phyloP scores from a whole-genome alignment of 1,140 invertebrate species.

The Arctopsyche grandis region DNA sequence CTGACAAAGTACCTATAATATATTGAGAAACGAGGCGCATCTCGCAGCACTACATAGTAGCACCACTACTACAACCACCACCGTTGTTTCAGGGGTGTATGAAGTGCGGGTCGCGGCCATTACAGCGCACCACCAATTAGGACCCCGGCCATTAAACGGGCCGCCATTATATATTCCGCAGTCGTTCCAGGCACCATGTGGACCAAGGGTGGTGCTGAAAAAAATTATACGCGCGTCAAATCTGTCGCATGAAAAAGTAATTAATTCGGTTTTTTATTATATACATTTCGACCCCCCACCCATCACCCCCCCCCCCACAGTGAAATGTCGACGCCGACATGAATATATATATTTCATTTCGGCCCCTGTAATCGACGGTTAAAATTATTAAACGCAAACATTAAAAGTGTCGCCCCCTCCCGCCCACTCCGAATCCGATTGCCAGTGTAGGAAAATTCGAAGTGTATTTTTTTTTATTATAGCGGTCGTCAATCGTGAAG shows the following conservation, averaged over 20 bases:
- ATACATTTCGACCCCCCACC: background rate
- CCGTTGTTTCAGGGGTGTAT: background rate
- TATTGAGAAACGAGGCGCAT: too few relatives aligned
- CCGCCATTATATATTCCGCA: conserved; percentile 34
- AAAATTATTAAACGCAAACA: background rate
- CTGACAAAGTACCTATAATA: too few relatives aligned
- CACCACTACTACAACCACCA: too few relatives aligned
- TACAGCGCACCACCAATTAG: conserved; percentile 36
- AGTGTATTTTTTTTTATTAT: too few relatives aligned
- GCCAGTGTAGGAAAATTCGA: too few relatives aligned
- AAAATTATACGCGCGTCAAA: conserved; percentile 9
- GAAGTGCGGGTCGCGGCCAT: conserved; percentile 4
- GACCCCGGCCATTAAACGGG: conserved; percentile 23
- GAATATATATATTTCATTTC: conserved; percentile 29
- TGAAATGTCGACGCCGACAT: background rate
- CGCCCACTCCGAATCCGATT: too few relatives aligned
- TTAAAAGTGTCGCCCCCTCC: too few relatives aligned
- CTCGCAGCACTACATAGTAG: too few relatives aligned
- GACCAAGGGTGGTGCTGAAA: background rate
- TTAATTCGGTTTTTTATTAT: conserved; percentile 24
- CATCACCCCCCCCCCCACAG: background rate
- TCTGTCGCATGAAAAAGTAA: conserved; percentile 35
- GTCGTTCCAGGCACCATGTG: conserved; percentile 28
- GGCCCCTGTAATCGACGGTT: conserved; percentile 3
- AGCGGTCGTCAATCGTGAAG: background rate